phyloP scores from a whole-genome alignment of 2,113 vertebrate genomes.

The Alethe castanea region DNA sequence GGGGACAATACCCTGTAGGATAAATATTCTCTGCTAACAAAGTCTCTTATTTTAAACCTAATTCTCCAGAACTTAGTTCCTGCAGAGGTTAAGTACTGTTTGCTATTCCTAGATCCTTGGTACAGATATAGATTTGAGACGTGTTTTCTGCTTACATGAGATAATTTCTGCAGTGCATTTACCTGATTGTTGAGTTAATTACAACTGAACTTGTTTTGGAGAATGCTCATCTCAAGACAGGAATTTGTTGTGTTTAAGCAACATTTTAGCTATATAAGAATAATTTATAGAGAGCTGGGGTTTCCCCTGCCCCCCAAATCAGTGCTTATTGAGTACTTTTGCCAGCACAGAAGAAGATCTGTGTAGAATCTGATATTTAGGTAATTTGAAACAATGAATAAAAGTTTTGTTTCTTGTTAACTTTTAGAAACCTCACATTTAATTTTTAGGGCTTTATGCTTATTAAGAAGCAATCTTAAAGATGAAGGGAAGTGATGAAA shows the following conservation, averaged over 20 bases:
- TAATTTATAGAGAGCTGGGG: neutral
- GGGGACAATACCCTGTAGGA: neutral
- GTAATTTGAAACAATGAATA: neutral
- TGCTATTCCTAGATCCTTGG: neutral
- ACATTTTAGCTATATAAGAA: neutral
- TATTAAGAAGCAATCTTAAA: neutral
- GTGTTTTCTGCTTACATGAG: neutral
- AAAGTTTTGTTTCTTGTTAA: neutral
- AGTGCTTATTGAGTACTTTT: neutral
- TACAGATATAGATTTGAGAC: neutral
- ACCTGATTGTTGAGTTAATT: neutral
- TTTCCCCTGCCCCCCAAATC: neutral
- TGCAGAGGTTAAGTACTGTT: neutral
- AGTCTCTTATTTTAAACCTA: neutral
- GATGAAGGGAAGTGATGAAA: neutral
- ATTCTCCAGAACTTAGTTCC: neutral
- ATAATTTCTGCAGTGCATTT: neutral
- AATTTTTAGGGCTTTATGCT: neutral
- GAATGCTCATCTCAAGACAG: neutral
- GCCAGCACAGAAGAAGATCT: neutral
- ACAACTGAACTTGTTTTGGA: neutral
- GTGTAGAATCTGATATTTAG: neutral
- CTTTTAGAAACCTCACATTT: neutral
- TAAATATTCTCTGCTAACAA: neutral
- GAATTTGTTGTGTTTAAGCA: neutral